Evolutionary conservation across 2,888 invertebrate genomes (phyloP).

Genomic region (Lasius fuliginosus): DNA sequence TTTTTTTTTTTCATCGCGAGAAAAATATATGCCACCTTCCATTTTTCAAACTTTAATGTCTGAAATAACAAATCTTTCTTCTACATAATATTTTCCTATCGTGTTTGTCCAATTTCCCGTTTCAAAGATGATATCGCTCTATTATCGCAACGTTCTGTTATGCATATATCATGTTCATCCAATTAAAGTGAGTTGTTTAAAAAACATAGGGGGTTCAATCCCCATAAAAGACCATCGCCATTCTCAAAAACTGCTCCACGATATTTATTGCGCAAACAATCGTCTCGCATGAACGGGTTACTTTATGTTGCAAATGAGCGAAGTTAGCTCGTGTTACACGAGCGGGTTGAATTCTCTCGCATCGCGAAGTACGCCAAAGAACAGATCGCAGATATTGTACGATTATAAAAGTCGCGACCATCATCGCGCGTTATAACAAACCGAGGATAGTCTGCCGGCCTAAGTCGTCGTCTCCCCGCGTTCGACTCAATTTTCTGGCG

Average conservation of each 20-base stretch:
- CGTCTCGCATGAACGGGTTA: slow-evolving; percentile 25
- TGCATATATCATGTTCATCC: slow-evolving; percentile 20
- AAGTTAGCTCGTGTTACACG: slow-evolving; percentile 10
- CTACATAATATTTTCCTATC: neutral
- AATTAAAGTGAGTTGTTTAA: slow-evolving; percentile 18
- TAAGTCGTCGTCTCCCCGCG: slow-evolving; percentile 39
- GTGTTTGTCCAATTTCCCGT: neutral
- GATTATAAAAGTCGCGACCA: slow-evolving; percentile 24
- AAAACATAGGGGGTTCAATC: slow-evolving; percentile 21
- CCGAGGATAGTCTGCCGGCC: neutral
- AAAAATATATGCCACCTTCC: neutral
- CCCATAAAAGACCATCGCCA: neutral
- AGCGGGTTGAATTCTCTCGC: slow-evolving; percentile 21
- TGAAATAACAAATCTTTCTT: neutral
- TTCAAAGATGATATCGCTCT: slow-evolving; percentile 1
- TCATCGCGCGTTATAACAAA: slow-evolving; percentile 35
- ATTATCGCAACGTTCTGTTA: neutral
- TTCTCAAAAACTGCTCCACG: slow-evolving; percentile 17
- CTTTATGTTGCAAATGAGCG: slow-evolving; percentile 34
- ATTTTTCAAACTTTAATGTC: neutral
- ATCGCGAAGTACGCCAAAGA: neutral
- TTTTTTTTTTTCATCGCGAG: neutral
- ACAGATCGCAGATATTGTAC: slow-evolving; percentile 14
- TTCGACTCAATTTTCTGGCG: slow-evolving; percentile 43
- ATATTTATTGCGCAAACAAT: slow-evolving; percentile 40